A percentile compares a stretch with the other conserved stretches of the same genome.
Conservation (phyloP, 2,113 vertebrate genomes). For the Pampusana beccarii region DNA sequence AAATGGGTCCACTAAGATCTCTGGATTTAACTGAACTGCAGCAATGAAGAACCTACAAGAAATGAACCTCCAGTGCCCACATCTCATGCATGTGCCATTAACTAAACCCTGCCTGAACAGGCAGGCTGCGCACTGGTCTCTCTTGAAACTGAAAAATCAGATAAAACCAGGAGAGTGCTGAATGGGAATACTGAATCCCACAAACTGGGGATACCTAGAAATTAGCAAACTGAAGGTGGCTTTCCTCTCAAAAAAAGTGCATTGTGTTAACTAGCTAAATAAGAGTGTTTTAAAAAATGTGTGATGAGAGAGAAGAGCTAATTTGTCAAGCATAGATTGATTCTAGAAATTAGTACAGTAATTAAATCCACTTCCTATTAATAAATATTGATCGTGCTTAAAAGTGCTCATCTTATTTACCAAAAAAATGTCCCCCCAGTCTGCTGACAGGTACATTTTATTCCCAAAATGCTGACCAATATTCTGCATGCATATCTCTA, state of each 20-base stretch:
- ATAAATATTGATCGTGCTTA: neutral
- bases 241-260: neutral
- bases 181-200: neutral
- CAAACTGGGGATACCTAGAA: neutral
- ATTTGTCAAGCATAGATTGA: neutral
- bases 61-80: neutral
- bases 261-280: neutral
- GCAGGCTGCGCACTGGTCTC: neutral
- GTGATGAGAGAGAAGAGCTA: neutral
- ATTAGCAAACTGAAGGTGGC: neutral
- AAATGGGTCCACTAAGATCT: neutral
- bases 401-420: neutral
- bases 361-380: neutral
- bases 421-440: neutral
- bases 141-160: neutral
- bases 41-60: neutral
- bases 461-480: neutral
- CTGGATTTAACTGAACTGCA: neutral
- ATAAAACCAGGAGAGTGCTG: neutral
- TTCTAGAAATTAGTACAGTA: neutral
- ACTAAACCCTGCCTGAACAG: neutral
- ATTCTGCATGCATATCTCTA: neutral
- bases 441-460: neutral
- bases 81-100: neutral
- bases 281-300: accelerated